Percentiles rank a stretch among this genome's conserved stretches.
Conservation (phyloP, 2,888 invertebrate species). For the Dryocosmus kuriphilus region DNA sequence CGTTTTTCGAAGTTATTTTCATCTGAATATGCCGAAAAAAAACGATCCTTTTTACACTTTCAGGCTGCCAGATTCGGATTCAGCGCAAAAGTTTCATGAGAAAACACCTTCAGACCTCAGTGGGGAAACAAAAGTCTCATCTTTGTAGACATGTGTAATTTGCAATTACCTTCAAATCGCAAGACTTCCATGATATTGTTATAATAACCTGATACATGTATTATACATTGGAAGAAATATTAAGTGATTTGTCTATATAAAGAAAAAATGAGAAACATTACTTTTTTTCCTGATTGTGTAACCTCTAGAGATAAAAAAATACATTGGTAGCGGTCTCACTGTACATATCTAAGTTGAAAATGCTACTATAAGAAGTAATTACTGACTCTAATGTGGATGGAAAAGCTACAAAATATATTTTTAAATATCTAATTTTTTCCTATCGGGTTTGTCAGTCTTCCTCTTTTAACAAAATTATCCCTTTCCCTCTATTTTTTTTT, state of each 20-base stretch:
- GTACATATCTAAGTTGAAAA: neutral
- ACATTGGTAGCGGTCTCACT: neutral
- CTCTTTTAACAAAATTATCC: slow-evolving; percentile 53
- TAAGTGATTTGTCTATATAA: neutral
- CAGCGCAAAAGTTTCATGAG: too few relatives aligned
- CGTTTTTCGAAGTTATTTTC: too few relatives aligned
- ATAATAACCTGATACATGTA: neutral
- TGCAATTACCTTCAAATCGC: neutral
- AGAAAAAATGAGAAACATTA: neutral
- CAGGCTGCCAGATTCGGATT: too few relatives aligned
- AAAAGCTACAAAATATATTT: neutral
- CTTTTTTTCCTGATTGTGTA: neutral
- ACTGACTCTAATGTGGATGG: neutral
- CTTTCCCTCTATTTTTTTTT: neutral
- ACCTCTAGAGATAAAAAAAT: neutral
- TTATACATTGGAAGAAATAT: neutral
- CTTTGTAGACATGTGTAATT: too few relatives aligned
- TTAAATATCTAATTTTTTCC: slow-evolving; percentile 26
- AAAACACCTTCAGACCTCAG: too few relatives aligned
- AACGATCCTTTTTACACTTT: too few relatives aligned
- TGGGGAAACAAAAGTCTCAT: too few relatives aligned
- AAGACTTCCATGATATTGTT: neutral
- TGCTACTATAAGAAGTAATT: neutral
- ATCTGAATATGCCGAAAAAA: too few relatives aligned
- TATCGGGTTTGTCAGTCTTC: slow-evolving; percentile 54